Conservation (phyloP, 2,113 vertebrate genomes). For the Tretioscincus oriximinensis region DNA sequence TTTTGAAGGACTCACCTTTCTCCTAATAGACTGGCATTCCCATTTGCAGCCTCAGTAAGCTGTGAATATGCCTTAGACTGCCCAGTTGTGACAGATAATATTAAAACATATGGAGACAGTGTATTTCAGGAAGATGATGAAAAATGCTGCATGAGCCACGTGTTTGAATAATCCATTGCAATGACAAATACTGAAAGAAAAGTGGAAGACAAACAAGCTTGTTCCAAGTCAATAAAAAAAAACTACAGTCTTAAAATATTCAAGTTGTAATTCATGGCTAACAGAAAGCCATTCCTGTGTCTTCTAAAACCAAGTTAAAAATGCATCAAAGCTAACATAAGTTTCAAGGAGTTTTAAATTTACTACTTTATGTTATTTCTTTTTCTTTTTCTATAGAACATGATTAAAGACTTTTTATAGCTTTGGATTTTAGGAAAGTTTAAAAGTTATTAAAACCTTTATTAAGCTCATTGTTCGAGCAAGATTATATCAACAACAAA, state of each 20-base stretch:
- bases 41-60: conserved; percentile 1
- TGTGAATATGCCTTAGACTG: not conserved
- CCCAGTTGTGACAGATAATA: not conserved
- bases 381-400: too few relatives aligned
- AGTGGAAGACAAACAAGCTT: not conserved
- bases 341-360: not conserved
- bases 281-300: not conserved
- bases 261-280: not conserved
- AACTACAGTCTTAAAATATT: not conserved
- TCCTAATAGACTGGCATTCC: conserved; percentile 7
- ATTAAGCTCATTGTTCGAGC: not conserved
- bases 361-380: not conserved
- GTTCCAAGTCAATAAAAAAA: conserved; percentile 18
- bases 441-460: too few relatives aligned
- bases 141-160: conserved; percentile 30
- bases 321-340: not conserved
- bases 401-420: too few relatives aligned
- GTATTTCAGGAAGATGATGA: not conserved
- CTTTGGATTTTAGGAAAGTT: too few relatives aligned
- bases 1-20: conserved; percentile 40
- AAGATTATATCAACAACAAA: not conserved
- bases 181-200: conserved; percentile 8
- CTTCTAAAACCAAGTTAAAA: conserved; percentile 11
- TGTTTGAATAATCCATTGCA: conserved; percentile 18
- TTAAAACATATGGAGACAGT: conserved; percentile 12